Percentiles rank a stretch among this genome's conserved stretches.
Evolutionary conservation across 2,113 vertebrate species (phyloP).

Genomic region (Psilopsiagon aurifrons): DNA sequence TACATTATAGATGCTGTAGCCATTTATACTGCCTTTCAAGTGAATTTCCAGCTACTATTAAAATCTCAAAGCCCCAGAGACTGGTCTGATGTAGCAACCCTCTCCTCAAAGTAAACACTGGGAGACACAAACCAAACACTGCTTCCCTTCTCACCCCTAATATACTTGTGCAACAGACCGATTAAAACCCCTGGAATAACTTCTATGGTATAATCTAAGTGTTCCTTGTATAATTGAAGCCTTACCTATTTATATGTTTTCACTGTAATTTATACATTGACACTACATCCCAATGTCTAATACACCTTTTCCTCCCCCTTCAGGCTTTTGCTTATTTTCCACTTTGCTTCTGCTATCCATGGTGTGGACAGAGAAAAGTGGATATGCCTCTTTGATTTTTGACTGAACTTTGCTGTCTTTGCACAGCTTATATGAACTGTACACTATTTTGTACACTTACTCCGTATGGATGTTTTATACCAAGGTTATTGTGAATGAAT

Average conservation of each 20-base stretch:
- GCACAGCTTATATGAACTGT: constrained; percentile 79
- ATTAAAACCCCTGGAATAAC: background rate
- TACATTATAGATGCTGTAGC: fast-evolving
- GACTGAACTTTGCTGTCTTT: constrained; percentile 76
- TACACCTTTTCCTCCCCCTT: background rate
- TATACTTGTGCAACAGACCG: background rate
- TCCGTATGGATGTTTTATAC: constrained; percentile 82
- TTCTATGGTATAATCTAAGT: background rate
- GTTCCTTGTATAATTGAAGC: background rate
- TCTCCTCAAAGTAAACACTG: background rate
- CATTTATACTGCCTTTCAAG: background rate
- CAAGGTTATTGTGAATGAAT: constrained; percentile 74
- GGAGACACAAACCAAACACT: background rate
- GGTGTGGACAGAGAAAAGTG: constrained; percentile 48
- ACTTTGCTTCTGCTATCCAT: background rate
- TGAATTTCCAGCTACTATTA: background rate
- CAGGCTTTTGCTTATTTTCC: background rate
- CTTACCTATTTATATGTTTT: background rate
- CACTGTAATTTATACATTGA: background rate
- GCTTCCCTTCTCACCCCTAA: background rate
- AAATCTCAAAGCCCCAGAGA: background rate
- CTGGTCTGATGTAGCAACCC: background rate
- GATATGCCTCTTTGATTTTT: constrained; percentile 67
- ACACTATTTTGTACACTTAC: constrained; percentile 77
- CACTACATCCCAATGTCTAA: background rate